Base-by-base conservation (phyloP, 1,140 invertebrate species). In the Habropoda laboriosa region DNA sequence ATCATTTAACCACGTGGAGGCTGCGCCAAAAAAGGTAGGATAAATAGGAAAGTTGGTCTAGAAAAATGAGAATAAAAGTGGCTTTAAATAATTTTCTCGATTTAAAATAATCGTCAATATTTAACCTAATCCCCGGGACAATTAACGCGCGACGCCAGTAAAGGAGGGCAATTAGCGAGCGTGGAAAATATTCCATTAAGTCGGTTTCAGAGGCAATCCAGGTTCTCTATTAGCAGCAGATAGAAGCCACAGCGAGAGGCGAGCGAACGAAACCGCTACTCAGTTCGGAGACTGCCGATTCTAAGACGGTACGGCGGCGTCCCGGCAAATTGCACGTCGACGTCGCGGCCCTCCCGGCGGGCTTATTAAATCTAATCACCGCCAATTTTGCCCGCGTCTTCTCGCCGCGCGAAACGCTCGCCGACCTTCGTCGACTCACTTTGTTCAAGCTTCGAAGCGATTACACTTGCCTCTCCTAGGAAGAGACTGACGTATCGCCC, bases 351-450 rank as follows among this genome's bases (percentile, higher is more conserved):
- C 72, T 64, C 82, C 70, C 82, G 55, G 3, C 21, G 70, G 79
- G 70, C 60, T 86, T 85, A 85, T 86, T 85, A 86, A 86, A 85
- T 80, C 83, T 85, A 85, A 85, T 85, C 83, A 84, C 51, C 35
- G 58, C 71, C 78, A 85, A 85, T 85, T 84, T 83, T 84, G 68
- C 67, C 35, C 63, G 81, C 53, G 68, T 66, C 77, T 79, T 82
- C 79, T 74, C 72, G 78, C 78, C 47, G 32, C 42, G 71, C 60
- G 71, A 83, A 64, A 85, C 76, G 30, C 51, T 45, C 45, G 70
- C 51, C 57, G 60, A 83, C 79, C 78, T 80, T 49, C 79, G 42
- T 60, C 66, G 60, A 58, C 60, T 79, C 27, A 42, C 58, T 74
- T 55, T 70, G 75, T 67, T 81, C 73, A 51, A 58, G 63, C 51